Percentiles rank a stretch among this genome's conserved stretches.
These are phyloP conservation scores for Epinephelus fuscoguttatus DNA, from an alignment of 2,113 vertebrate genomes.

Conservation along the genomic window DNA sequence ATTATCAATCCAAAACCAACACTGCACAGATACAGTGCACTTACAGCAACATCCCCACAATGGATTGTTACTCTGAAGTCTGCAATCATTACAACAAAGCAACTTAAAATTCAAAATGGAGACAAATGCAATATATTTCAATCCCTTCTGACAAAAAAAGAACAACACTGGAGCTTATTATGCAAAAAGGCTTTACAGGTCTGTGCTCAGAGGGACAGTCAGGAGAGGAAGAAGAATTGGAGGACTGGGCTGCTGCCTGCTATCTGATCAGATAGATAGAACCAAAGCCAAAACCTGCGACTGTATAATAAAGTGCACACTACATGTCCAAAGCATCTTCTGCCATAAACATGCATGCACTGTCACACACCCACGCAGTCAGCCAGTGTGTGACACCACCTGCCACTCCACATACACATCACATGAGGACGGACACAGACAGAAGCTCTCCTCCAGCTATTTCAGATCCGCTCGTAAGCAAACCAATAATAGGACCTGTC, in stretches of 20 bases:
- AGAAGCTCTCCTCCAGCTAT: slow-evolving; percentile 10
- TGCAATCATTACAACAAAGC: neutral
- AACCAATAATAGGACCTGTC: neutral
- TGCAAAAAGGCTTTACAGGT: neutral
- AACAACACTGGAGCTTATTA: neutral
- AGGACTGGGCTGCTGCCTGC: neutral
- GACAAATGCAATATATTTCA: neutral
- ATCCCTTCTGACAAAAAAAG: neutral
- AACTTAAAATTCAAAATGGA: neutral
- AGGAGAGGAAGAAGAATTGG: neutral
- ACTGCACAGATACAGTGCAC: neutral
- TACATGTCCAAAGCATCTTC: neutral
- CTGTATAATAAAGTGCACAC: neutral
- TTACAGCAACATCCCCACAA: neutral
- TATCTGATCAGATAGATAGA: neutral
- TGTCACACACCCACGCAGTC: neutral
- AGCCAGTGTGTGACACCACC: slow-evolving; percentile 17
- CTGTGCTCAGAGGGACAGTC: neutral
- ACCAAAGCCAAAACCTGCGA: neutral
- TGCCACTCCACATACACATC: slow-evolving; percentile 38
- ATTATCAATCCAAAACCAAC: neutral
- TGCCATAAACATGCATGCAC: neutral
- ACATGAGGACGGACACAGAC: slow-evolving; percentile 19
- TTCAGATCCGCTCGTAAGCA: neutral
- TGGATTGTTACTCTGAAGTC: neutral